These are phyloP conservation scores for Dipodomys ordii DNA, from an alignment of 2,113 vertebrate species.

Conservation along the genomic window DNA sequence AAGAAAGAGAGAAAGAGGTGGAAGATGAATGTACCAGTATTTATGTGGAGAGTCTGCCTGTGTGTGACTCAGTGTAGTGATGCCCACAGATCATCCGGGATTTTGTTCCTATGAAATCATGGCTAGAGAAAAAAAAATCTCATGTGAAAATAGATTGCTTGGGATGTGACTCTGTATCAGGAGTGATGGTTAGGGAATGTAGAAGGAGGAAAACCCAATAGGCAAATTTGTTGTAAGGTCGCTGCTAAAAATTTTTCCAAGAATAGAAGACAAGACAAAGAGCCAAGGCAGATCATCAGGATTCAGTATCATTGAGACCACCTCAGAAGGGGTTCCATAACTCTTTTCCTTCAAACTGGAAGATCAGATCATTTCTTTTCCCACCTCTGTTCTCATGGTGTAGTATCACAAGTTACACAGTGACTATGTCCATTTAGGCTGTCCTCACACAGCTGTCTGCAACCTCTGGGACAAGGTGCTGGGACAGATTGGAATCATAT, in stretches of 20 bases:
- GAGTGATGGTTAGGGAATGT: neutral
- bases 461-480: neutral
- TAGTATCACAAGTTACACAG: accelerated
- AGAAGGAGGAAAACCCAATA: neutral
- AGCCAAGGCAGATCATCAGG: neutral
- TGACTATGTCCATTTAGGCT: neutral
- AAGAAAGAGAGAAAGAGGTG: too few species aligned
- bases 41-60: neutral
- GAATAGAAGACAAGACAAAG: neutral
- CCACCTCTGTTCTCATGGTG: neutral
- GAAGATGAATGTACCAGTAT: neutral
- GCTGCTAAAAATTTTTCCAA: neutral
- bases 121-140: neutral
- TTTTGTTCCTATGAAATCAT: neutral
- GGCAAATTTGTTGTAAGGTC: neutral
- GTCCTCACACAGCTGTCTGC: too few species aligned
- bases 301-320: neutral
- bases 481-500: neutral
- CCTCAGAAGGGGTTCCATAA: neutral
- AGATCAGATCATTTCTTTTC: accelerated
- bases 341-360: neutral
- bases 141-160: neutral
- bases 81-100: too few species aligned
- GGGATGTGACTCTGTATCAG: neutral
- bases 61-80: neutral